Base-by-base conservation (phyloP, 2,797 vertebrate genomes). In the Bovichtus diacanthus region DNA sequence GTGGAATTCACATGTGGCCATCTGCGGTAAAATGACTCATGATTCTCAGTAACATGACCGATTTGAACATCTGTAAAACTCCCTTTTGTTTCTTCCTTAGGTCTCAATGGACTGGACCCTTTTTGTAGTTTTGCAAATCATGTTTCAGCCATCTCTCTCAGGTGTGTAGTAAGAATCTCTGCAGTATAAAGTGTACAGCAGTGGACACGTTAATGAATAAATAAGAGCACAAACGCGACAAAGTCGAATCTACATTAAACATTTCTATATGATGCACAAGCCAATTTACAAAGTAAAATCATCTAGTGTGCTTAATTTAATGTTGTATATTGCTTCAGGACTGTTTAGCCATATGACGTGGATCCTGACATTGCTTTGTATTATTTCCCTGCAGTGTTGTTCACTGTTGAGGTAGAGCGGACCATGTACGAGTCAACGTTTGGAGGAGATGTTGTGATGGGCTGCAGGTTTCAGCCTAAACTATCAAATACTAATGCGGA, bases 381-480 rank as follows among this genome's bases (percentile, higher is more conserved):
- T 71, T 41, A 13, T 74, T 66, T 84, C 31, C 50, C 39, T 79
- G 59, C 91, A 96, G 97, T 87, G 73, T 91, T 96, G 70, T 96
- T 98, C 90, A 96, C 92, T 63, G 95, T 98, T 55, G 91, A 95
- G 62, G 92, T 94, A 15, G 94, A 93, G 21, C 88, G 72, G 54
- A 70, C 76, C 3, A 23, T n/a, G 0, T 96, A 96, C 29, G 50
- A 4, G 2, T 94, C 93, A 4, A 93, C 96, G 63, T 92, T 93
- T 6, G 94, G 94, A 10, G 90, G 58, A 49, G 93, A 95, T 0
- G 90, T 98, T 23, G 94, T 92, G n/a, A 93, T 98, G 89, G 96
- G 94, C 83, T 99, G 98, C 88, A 90, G 18, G 10, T 99, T 98
- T 90, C 90, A 93, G n/a, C 86, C 95, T 18, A 77, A 90, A 11